Conservation (phyloP, 2,113 vertebrate genomes). For the Hoplias malabaricus region DNA sequence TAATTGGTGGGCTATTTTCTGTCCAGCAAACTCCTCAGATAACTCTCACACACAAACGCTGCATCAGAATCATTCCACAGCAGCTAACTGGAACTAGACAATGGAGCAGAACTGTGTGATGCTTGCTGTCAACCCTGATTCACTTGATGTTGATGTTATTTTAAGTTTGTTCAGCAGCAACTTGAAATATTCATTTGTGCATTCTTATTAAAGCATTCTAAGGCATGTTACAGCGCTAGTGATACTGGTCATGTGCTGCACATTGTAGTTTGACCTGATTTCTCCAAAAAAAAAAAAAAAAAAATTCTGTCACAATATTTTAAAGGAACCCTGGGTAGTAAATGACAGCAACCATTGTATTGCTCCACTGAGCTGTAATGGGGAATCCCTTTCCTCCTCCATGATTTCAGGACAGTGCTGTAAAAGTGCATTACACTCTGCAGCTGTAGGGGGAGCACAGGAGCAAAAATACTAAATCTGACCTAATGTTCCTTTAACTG, state of each 20-base stretch:
- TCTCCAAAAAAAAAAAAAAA: too few species aligned
- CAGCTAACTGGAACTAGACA: background rate
- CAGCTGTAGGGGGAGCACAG: too few species aligned
- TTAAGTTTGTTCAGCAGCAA: background rate
- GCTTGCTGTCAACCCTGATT: background rate
- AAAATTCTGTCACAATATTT: too few species aligned
- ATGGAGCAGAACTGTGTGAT: background rate
- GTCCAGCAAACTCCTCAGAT: too few species aligned
- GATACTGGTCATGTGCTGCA: background rate
- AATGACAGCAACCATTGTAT: too few species aligned
- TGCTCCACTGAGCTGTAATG: too few species aligned
- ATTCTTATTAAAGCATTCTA: background rate
- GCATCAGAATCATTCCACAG: background rate
- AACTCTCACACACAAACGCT: background rate
- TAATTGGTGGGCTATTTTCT: too few species aligned
- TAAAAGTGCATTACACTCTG: too few species aligned
- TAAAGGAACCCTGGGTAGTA: too few species aligned
- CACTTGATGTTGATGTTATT: background rate
- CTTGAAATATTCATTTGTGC: background rate
- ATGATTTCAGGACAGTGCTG: too few species aligned
- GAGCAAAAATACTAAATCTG: too few species aligned
- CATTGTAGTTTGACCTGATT: background rate
- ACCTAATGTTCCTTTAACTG: background rate
- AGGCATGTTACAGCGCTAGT: background rate
- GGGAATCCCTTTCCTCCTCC: too few species aligned